Conservation (phyloP, 2,113 vertebrate genomes). For the Rhinoderma darwinii region DNA sequence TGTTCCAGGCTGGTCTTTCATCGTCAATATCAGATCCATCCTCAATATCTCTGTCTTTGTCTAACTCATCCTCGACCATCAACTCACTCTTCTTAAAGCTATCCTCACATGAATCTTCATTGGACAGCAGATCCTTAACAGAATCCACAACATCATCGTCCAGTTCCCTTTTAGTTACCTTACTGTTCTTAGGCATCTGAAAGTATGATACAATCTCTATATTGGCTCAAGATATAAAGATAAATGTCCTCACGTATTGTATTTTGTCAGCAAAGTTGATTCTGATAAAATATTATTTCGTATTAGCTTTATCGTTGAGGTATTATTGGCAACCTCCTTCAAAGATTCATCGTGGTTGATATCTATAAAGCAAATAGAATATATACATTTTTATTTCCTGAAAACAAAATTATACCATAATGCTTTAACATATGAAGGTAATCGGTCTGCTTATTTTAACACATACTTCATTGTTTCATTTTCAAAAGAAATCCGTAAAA, state of each 20-base stretch:
- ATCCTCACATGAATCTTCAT: slow-evolving; percentile 90
- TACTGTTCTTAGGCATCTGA: slow-evolving; percentile 99
- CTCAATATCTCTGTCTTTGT: slow-evolving; percentile 82
- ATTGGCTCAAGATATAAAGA: neutral
- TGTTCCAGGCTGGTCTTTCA: slow-evolving; percentile 95
- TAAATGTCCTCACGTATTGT: neutral
- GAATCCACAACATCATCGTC: slow-evolving; percentile 97
- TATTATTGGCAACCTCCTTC: neutral
- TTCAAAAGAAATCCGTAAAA: neutral
- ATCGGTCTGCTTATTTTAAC: neutral
- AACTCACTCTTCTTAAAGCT: slow-evolving; percentile 94
- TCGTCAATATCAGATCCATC: slow-evolving; percentile 83
- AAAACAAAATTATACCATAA: neutral
- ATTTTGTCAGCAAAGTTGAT: neutral
- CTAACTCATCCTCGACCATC: slow-evolving; percentile 81
- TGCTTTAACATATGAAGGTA: neutral
- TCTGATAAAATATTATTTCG: neutral
- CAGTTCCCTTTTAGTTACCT: slow-evolving; percentile 92
- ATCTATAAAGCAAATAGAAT: slow-evolving; percentile 18
- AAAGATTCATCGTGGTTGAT: slow-evolving; percentile 48
- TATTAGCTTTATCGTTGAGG: neutral
- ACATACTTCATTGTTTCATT: neutral
- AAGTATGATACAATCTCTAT: slow-evolving; percentile 55
- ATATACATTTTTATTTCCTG: neutral
- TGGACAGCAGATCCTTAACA: slow-evolving; percentile 94